Percentiles rank a stretch among this genome's conserved stretches.
These are phyloP conservation scores for Chydorus sphaericus DNA, from an alignment of 2,888 invertebrate genomes.

Conservation along the genomic window DNA sequence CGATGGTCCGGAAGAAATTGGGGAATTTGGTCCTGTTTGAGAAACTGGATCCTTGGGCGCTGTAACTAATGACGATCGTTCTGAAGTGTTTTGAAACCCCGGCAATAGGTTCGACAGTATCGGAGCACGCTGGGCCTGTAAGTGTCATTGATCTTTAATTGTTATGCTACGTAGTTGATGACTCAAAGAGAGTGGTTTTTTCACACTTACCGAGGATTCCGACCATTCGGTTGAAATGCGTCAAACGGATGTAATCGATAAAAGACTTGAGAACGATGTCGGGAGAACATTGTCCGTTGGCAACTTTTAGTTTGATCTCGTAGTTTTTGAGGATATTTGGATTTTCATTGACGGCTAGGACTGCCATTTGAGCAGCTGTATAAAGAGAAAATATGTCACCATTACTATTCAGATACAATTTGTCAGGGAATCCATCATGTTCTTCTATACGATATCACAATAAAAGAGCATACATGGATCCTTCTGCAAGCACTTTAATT, in stretches of 20 bases:
- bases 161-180: not conserved
- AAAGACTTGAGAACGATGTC: conserved; percentile 60
- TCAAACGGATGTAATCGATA: conserved; percentile 47
- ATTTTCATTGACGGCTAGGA: conserved; percentile 44
- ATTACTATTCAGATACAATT: not conserved
- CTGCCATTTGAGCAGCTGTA: conserved; percentile 47
- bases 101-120: conserved; percentile 63
- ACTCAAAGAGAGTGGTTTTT: not conserved
- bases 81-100: conserved; percentile 57
- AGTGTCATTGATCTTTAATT: not conserved
- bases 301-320: conserved; percentile 38
- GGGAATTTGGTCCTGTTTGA: conserved; percentile 53
- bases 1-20: conserved; percentile 64
- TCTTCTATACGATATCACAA: too few species aligned
- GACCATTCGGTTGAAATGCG: conserved; percentile 40
- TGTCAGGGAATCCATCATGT: too few species aligned
- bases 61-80: conserved; percentile 58
- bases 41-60: conserved; percentile 59
- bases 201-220: conserved; percentile 47
- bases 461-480: too few species aligned
- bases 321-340: conserved; percentile 42
- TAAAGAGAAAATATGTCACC: conserved; percentile 12
- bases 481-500: too few species aligned
- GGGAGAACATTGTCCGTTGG: conserved; percentile 52
- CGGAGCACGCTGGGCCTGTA: conserved; percentile 58